These are phyloP conservation scores for Helicolenus hilgendorfi DNA, from an alignment of 2,797 vertebrate genomes.

Conservation along the genomic window DNA sequence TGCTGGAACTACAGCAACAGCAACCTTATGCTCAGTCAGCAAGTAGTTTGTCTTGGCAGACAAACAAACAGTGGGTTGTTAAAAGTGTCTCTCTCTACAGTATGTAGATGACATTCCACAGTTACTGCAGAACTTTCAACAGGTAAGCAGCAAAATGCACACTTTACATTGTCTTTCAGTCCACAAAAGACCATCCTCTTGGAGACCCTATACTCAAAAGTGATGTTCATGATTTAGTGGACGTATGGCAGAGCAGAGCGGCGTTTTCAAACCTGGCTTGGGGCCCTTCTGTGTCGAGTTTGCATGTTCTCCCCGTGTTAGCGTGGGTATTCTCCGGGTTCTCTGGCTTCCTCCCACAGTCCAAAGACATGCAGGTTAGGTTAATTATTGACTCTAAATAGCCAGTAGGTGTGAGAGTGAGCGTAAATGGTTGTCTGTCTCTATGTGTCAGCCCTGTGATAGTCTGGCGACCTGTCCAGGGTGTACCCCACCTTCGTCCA, in stretches of 20 bases:
- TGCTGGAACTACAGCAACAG: background rate
- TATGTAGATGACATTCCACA: background rate
- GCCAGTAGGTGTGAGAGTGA: too few species aligned
- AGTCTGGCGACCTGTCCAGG: too few species aligned
- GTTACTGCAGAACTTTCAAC: background rate
- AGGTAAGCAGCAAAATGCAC: background rate
- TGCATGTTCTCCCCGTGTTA: too few species aligned
- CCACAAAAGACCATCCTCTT: background rate
- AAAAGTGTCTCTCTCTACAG: background rate
- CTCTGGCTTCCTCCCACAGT: too few species aligned
- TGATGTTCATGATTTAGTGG: background rate
- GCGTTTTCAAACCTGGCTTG: too few species aligned
- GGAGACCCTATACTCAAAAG: background rate
- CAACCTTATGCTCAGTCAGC: background rate
- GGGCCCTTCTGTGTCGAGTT: too few species aligned
- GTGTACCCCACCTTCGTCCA: too few species aligned
- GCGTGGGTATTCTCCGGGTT: too few species aligned
- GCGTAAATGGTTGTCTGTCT: too few species aligned
- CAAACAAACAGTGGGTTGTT: constrained; percentile 1
- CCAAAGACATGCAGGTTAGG: too few species aligned
- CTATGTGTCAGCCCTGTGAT: too few species aligned
- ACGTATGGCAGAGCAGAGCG: background rate
- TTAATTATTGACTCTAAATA: too few species aligned
- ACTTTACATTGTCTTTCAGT: background rate
- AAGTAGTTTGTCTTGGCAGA: background rate